Conservation (phyloP, 2,888 invertebrate species). For the Caenorhabditis doughertyi region DNA sequence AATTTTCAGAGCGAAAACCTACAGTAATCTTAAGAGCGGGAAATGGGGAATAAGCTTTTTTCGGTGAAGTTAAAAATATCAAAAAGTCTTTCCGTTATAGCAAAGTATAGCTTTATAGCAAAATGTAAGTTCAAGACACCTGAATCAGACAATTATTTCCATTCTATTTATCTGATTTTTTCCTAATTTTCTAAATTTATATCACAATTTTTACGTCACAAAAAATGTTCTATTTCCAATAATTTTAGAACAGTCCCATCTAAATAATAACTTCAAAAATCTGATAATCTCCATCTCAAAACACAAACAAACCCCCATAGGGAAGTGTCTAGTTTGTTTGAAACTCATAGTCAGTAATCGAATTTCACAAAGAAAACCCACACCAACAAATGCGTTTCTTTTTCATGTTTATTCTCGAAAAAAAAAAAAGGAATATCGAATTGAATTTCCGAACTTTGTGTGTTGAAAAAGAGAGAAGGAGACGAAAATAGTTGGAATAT, state of each 20-base stretch:
- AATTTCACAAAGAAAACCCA: not conserved
- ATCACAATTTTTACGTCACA: not conserved
- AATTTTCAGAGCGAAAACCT: too few relatives aligned
- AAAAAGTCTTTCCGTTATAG: too few relatives aligned
- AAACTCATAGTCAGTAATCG: not conserved
- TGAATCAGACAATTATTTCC: not conserved
- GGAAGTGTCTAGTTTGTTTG: not conserved
- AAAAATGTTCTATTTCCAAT: not conserved
- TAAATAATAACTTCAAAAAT: too few relatives aligned
- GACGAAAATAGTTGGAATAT: not conserved
- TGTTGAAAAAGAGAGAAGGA: too few relatives aligned
- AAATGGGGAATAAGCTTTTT: too few relatives aligned
- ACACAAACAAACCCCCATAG: too few relatives aligned
- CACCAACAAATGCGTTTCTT: not conserved
- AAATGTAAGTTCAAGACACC: not conserved
- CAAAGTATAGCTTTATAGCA: too few relatives aligned
- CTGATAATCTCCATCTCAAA: too few relatives aligned
- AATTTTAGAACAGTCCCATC: not conserved
- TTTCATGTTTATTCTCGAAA: not conserved
- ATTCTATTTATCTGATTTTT: not conserved
- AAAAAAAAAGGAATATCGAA: not conserved
- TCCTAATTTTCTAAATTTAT: not conserved
- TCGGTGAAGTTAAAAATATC: not conserved
- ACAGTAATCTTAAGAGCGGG: too few relatives aligned
- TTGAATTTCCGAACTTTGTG: constrained; percentile 12